Conservation (phyloP, 2,888 invertebrate species). For the Erebia aethiops region DNA sequence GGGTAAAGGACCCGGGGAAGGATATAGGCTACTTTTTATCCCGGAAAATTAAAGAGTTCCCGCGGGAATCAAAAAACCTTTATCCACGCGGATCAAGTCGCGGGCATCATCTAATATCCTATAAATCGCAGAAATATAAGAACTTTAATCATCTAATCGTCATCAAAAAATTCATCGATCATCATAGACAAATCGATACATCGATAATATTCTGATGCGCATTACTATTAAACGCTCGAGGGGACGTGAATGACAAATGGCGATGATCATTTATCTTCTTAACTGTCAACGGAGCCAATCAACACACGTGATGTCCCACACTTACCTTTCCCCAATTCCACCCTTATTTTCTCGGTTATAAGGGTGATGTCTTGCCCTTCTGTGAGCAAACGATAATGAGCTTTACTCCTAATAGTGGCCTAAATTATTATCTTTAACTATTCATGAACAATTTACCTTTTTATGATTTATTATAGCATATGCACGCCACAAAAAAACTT, state of each 20-base stretch:
- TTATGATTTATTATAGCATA: too few relatives aligned
- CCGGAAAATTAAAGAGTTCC: too few relatives aligned
- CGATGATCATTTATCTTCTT: conserved; percentile 77
- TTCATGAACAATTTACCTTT: too few relatives aligned
- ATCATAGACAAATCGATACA: neutral
- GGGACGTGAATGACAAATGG: conserved; percentile 77
- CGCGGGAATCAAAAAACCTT: too few relatives aligned
- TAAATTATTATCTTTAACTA: neutral
- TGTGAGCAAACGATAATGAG: neutral
- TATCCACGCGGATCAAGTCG: too few relatives aligned
- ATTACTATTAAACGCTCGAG: conserved; percentile 53
- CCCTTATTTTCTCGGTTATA: conserved; percentile 20
- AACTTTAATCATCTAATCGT: too few relatives aligned
- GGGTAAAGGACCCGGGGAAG: too few relatives aligned
- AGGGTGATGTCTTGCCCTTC: conserved; percentile 1
- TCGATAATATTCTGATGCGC: neutral
- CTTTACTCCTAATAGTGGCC: conserved; percentile 3
- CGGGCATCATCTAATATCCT: too few relatives aligned
- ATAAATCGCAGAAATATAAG: too few relatives aligned
- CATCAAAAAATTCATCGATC: neutral
- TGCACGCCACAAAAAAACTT: too few relatives aligned
- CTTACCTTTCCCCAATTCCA: conserved; percentile 22
- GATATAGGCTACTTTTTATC: too few relatives aligned
- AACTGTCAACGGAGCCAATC: conserved; percentile 79
- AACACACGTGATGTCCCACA: conserved; percentile 67